Evolutionary conservation across 2,888 invertebrate species (phyloP), one percentile per base, ranked within the genome.

Genomic region (Sussaba pulchella): DNA sequence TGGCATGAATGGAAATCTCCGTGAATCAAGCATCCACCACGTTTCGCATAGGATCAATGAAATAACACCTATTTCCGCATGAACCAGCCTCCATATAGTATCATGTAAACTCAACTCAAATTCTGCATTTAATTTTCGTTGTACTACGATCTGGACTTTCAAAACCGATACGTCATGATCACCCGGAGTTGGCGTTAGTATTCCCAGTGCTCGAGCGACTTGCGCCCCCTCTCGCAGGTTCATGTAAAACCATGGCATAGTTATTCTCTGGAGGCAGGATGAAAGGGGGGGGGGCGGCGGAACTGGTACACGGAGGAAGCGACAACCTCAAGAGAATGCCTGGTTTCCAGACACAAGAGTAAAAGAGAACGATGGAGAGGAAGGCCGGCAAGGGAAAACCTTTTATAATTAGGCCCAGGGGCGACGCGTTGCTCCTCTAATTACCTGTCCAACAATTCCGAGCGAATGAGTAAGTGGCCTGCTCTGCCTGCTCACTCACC

Each of bases 371-470:
- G 73, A 74, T 52, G 50, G 71, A n/a, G n/a, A 76, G 71, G 74
- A 81, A 72, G 71, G 72, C 73, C 59, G 54, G 69, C 57, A 71
- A 69, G 75, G 81, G 72, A 78, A 78, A 81, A 84, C 83, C 85
- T 88, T 90, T 91, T 90, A 90, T 92, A 91, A 92, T 91, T 92
- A 91, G 89, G 90, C 91, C 91, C 90, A 87, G 85, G 85, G 90
- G 91, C 90, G 87, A 89, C 88, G 87, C 88, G 89, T 90, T 90
- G 87, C 90, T 90, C 86, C 89, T 89, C 91, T 92, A 91, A 92
- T 91, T 91, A 91, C 89, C 88, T 87, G 89, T 91, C 90, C 88
- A 88, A 91, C 90, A 91, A 91, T 91, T 86, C 85, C 86, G 82
- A 85, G 77, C 87, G 88, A 91, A 88, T 88, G 89, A 89, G 85